Percentiles rank a stretch among this genome's conserved stretches.
Conservation (phyloP, 2,797 vertebrate species). For the Hafferia zeledoni region DNA sequence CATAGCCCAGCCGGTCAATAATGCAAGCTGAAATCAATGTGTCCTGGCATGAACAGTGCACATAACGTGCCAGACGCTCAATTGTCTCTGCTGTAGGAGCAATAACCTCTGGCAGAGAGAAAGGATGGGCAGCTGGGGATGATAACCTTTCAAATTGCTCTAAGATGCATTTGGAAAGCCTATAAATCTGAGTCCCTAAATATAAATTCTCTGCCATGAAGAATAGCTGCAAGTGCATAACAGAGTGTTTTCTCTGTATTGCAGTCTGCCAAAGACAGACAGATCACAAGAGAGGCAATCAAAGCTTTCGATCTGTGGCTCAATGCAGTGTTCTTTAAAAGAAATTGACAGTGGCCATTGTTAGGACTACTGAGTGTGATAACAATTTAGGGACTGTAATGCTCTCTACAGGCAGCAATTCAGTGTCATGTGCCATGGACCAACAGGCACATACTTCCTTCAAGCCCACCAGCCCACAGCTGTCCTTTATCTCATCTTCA, state of each 20-base stretch:
- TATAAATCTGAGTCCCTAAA: not conserved
- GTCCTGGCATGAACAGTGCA: not conserved
- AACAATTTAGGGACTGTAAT: not conserved
- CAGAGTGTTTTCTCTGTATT: not conserved
- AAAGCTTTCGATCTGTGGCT: not conserved
- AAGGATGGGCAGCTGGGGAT: not conserved
- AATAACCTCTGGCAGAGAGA: not conserved
- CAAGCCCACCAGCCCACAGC: not conserved
- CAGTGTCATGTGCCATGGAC: not conserved
- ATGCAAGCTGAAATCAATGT: not conserved
- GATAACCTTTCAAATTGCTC: not conserved
- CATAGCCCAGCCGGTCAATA: not conserved
- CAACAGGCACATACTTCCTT: not conserved
- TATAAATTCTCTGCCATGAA: not conserved
- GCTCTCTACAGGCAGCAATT: not conserved
- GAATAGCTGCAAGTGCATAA: not conserved
- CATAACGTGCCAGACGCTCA: not conserved
- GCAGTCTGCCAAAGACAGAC: not conserved
- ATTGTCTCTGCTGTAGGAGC: not conserved
- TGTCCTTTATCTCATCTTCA: not conserved
- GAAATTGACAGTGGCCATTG: not conserved
- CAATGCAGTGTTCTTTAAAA: not conserved
- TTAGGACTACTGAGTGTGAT: not conserved
- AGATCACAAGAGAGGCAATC: not conserved
- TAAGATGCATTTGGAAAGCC: not conserved